phyloP scores from a whole-genome alignment of 2,113 vertebrate genomes.

The Naja naja region DNA sequence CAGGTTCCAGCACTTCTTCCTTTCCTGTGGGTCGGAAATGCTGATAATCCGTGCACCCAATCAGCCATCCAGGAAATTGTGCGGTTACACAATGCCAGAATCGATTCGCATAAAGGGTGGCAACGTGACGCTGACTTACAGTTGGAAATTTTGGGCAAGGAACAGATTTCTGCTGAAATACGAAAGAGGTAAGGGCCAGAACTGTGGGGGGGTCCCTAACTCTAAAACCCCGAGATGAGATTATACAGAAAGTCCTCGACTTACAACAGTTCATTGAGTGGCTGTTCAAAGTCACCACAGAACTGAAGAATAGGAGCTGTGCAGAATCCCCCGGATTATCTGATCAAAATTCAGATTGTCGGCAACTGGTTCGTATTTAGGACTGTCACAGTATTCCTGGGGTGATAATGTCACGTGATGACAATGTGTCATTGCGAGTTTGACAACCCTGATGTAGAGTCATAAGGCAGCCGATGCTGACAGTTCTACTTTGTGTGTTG shows the following conservation, averaged over 20 bases:
- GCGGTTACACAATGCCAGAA: not conserved
- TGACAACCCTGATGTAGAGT: no score
- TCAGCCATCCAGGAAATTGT: not conserved
- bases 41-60: not conserved
- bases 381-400: no score
- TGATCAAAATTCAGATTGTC: no score
- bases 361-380: no score
- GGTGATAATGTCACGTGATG: accelerated
- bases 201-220: not conserved
- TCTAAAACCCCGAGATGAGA: not conserved
- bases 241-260: not conserved
- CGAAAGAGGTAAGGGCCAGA: constrained; percentile 20
- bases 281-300: no score
- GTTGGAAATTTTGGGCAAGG: constrained; percentile 33
- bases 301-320: no score
- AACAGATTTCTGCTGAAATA: constrained; percentile 14
- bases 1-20: constrained; percentile 10
- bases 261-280: not conserved
- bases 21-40: not conserved
- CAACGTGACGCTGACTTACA: constrained; percentile 49
- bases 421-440: no score
- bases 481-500: no score
- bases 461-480: no score
- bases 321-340: no score
- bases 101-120: constrained; percentile 43